Conservation (phyloP, 2,113 vertebrate genomes). For the Edolisoma coerulescens region DNA sequence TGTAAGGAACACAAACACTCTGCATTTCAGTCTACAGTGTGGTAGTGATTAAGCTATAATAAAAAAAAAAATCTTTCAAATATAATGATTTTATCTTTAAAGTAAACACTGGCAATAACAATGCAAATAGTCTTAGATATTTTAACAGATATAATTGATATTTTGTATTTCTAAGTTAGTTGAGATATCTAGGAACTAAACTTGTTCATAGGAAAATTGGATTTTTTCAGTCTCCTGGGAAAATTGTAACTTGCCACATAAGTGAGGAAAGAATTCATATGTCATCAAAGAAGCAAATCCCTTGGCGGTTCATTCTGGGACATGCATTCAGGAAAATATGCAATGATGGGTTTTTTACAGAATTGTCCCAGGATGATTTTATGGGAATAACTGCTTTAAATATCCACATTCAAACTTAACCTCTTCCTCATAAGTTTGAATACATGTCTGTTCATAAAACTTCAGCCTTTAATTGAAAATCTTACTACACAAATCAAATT, state of each 20-base stretch:
- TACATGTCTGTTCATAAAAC: not conserved
- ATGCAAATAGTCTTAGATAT: not conserved
- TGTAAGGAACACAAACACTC: not conserved
- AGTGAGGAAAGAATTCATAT: constrained; percentile 20
- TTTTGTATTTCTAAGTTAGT: not conserved
- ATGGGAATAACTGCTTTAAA: not conserved
- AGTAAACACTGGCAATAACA: not conserved
- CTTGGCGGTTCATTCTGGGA: not conserved
- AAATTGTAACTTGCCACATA: not conserved
- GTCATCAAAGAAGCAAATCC: not conserved
- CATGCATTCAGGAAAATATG: not conserved
- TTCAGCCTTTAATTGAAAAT: not conserved
- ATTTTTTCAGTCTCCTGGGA: not conserved
- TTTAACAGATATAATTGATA: not conserved
- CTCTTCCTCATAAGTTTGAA: not conserved
- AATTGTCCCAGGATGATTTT: not conserved
- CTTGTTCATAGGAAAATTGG: not conserved
- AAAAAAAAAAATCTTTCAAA: not conserved
- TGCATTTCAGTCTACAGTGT: not conserved
- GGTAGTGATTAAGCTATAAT: not conserved
- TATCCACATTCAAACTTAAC: not conserved
- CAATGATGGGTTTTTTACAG: not conserved
- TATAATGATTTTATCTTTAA: not conserved
- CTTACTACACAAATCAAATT: not conserved
- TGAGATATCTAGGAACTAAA: not conserved